phyloP scores from a whole-genome alignment of 2,888 invertebrate genomes.

The Buathra laborator region DNA sequence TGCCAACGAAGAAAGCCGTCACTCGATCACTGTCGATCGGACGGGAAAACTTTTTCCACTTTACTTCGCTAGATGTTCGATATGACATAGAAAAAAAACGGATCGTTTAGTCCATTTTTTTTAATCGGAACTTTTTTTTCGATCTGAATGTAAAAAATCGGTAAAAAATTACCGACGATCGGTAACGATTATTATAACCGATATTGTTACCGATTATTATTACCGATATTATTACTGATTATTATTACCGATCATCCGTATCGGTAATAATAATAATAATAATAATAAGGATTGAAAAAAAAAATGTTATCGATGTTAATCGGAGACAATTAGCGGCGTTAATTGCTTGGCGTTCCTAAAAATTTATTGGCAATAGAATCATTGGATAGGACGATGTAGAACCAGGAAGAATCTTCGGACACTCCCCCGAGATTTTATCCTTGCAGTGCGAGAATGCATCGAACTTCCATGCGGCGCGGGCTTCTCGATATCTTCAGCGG shows the following conservation, averaged over 20 bases:
- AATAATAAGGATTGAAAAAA: no score
- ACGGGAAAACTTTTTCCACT: not conserved
- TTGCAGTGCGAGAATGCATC: not conserved
- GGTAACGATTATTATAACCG: no score
- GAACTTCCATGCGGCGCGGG: constrained; percentile 39
- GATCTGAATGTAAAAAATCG: no score
- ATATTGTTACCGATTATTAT: no score
- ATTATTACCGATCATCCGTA: no score
- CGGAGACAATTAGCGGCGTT: constrained; percentile 28
- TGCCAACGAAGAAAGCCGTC: constrained; percentile 1
- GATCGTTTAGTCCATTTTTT: no score
- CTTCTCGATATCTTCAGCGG: constrained; percentile 23
- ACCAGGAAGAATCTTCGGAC: constrained; percentile 55
- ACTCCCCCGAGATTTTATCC: constrained; percentile 49
- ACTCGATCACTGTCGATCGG: constrained; percentile 25
- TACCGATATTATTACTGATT: no score
- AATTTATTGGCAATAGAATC: constrained; percentile 7
- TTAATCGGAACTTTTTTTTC: no score
- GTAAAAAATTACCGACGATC: no score
- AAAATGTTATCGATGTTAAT: not conserved
- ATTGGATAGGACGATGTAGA: constrained; percentile 27
- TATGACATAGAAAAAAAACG: not conserved
- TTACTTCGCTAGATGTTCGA: not conserved
- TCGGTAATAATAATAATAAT: no score
- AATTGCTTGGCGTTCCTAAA: constrained; percentile 41